phyloP scores from a whole-genome alignment of 2,797 vertebrate genomes.

The Dallia pectoralis region DNA sequence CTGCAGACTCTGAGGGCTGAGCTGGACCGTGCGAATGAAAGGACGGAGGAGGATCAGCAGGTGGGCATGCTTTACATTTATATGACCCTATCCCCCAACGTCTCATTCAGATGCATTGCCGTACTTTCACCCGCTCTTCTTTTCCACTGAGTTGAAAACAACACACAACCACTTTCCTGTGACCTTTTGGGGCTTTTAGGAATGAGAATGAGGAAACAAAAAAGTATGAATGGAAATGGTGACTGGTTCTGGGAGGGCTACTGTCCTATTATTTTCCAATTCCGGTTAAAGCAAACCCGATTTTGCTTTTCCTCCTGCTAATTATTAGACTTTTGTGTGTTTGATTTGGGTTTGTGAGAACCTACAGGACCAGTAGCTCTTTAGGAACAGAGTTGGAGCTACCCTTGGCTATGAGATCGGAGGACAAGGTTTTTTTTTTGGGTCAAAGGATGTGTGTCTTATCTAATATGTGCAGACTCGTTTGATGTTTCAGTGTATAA shows the following conservation, averaged over 20 bases:
- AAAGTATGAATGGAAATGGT: no score
- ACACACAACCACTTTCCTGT: background rate
- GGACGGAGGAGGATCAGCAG: constrained; percentile 74
- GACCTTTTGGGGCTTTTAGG: background rate
- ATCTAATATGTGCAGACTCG: background rate
- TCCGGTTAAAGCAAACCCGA: background rate
- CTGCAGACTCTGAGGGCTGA: constrained; percentile 71
- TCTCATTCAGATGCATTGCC: background rate
- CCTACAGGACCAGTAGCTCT: no score
- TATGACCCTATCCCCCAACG: background rate
- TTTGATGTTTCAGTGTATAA: background rate
- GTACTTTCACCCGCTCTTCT: background rate
- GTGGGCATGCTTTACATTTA: constrained; percentile 57
- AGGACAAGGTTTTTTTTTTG: no score
- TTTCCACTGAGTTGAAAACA: background rate
- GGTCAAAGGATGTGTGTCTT: no score
- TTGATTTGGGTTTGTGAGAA: no score
- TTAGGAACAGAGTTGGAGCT: no score
- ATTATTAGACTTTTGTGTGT: no score
- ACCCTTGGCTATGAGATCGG: no score
- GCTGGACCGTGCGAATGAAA: constrained; percentile 65
- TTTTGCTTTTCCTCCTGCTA: no score
- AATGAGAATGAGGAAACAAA: background rate
- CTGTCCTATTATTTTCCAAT: no score
- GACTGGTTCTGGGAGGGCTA: no score